Conservation (phyloP, 2,888 invertebrate species). For the Clitarchus hookeri region DNA sequence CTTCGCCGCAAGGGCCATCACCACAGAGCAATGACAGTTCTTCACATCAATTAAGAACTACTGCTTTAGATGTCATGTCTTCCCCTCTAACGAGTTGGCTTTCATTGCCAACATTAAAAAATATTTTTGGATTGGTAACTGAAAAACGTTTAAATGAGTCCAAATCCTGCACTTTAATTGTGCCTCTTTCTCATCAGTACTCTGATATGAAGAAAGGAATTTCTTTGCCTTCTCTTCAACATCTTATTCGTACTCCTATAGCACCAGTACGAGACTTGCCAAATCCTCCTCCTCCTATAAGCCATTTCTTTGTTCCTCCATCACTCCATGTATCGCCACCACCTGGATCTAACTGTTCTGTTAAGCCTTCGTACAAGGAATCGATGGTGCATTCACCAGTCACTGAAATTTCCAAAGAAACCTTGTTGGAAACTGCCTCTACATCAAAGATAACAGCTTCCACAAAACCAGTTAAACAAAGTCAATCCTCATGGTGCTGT, state of each 20-base stretch:
- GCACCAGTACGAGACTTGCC: constrained; percentile 27
- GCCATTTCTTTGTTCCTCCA: constrained; percentile 25
- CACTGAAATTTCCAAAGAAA: neutral
- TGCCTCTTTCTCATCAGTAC: neutral
- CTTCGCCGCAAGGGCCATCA: neutral
- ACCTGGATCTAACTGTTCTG: neutral
- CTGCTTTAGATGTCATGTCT: neutral
- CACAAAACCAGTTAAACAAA: neutral
- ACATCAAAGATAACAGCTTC: neutral
- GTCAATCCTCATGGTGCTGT: neutral
- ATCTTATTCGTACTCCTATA: constrained; percentile 27
- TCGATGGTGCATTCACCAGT: neutral
- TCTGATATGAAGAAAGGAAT: neutral
- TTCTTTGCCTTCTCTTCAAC: constrained; percentile 28
- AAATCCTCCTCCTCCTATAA: constrained; percentile 17
- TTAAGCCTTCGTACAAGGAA: neutral
- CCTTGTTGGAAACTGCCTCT: neutral
- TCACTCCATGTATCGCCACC: constrained; percentile 4
- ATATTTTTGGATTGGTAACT: neutral
- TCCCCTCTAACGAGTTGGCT: constrained; percentile 19
- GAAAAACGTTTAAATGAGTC: neutral
- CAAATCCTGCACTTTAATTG: neutral
- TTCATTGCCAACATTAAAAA: constrained; percentile 28
- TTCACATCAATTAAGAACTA: neutral
- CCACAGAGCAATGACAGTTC: neutral